Conservation (phyloP, 2,888 invertebrate species). For the Neoitamus cyanurus region DNA sequence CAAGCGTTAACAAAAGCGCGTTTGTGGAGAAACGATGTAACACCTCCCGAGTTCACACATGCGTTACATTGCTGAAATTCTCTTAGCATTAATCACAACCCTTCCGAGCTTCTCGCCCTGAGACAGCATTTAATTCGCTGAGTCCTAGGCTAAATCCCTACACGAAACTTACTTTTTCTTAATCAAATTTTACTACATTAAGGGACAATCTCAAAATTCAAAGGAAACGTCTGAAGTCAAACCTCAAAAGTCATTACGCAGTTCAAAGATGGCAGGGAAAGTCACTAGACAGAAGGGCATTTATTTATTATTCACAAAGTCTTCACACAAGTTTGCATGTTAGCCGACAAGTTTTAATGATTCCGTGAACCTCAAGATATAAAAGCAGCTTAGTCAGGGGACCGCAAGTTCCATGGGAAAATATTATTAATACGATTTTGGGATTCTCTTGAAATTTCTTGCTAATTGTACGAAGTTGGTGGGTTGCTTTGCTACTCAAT, state of each 20-base stretch:
- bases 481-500: not conserved
- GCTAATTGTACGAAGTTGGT: not conserved
- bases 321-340: not conserved
- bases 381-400: not conserved
- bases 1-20: not conserved
- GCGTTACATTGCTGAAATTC: not conserved
- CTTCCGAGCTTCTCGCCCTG: no score
- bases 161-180: not conserved
- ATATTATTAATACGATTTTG: not conserved
- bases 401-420: not conserved
- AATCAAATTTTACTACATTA: not conserved
- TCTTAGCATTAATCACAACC: not conserved
- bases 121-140: not conserved
- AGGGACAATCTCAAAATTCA: not conserved
- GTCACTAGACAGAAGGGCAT: not conserved
- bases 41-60: not conserved
- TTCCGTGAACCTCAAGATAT: not conserved
- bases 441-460: not conserved
- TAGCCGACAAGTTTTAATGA: constrained; percentile 15
- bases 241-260: not conserved
- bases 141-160: not conserved
- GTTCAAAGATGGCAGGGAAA: not conserved
- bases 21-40: not conserved
- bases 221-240: not conserved
- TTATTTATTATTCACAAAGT: constrained; percentile 31